Evolutionary conservation across 2,888 invertebrate species (phyloP), one percentile per base, ranked within the genome.

Genomic region (Phengaris arion): DNA sequence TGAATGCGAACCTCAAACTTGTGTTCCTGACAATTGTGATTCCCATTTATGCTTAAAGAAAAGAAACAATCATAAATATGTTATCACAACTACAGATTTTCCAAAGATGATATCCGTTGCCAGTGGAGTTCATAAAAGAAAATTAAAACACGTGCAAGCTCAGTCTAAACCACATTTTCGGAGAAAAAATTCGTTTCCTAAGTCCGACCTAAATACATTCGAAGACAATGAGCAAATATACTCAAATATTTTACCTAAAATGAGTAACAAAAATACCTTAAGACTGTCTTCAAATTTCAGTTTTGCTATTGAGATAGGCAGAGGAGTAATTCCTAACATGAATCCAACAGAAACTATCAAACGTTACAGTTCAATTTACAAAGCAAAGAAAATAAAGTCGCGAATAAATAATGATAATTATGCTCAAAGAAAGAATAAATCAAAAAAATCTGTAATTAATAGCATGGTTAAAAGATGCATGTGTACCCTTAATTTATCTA

Each of bases 1-100:
- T 68, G 83, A 85, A 79, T 84, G 83, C 78, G 83, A 84, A 77
- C 35, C 35, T 0, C 2, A 64, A 13, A 45, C 15, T 12, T 64
- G 64, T 64, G 35, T 69, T 9, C 69, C 48, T 15, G n/a, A 2
- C 6, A 69, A 15, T 6, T 69, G 69, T 9, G 69, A 69, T 69
- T 48, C 69, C 2, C 22, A 13, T 69, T 46, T 69, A 5, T 69
- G 69, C 6, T 69, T 69, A 48, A 9, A 69, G n/a, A 69, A 46
- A 15, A 48, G 1, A 69, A 48, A 69, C 13, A 9, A 48, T n/a
- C 48, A 48, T 46, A 69, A 68, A 68, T 46, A 69, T 69, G 48
- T 15, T n/a, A 69, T 46, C 15, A 15, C 48, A 54, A 22, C 13
- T 12, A 52, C 54, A 73, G 72, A 73, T 52, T 35, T 54, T 35